Percentiles rank a stretch among this genome's conserved stretches.
These are phyloP conservation scores for Neelides folsomi DNA, from an alignment of 2,888 invertebrate species.

Conservation along the genomic window DNA sequence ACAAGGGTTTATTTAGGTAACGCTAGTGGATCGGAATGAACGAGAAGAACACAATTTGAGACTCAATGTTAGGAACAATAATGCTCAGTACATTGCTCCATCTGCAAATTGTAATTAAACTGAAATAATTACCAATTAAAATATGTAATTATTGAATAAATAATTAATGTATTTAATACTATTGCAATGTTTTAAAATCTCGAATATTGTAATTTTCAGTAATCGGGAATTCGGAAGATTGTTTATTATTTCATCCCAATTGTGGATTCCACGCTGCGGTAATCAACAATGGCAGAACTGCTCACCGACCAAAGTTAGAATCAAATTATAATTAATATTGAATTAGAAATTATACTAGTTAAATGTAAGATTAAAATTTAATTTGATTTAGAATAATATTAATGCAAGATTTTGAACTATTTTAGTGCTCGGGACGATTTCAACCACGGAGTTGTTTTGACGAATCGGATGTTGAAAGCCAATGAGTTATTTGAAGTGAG, in stretches of 20 bases:
- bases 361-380: too few species aligned
- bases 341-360: too few species aligned
- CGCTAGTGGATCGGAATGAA: constrained; percentile 71
- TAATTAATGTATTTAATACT: too few species aligned
- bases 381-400: constrained; percentile 1
- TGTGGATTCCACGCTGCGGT: constrained; percentile 89
- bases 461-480: constrained; percentile 65
- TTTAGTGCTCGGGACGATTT: constrained; percentile 76
- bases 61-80: constrained; percentile 26
- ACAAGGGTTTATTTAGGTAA: constrained; percentile 43
- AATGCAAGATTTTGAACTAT: too few species aligned
- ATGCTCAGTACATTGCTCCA: not conserved
- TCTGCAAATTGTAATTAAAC: too few species aligned
- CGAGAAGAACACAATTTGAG: constrained; percentile 59
- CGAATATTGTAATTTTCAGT: not conserved
- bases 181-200: not conserved
- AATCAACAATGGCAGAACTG: constrained; percentile 76
- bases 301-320: constrained; percentile 74
- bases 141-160: too few species aligned
- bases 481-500: constrained; percentile 88
- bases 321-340: too few species aligned
- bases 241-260: constrained; percentile 69
- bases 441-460: constrained; percentile 80
- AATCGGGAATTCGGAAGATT: constrained; percentile 7
- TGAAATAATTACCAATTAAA: too few species aligned